A percentile compares a stretch with the other conserved stretches of the same genome.
Conservation (phyloP, 2,797 vertebrate genomes). For the Tapirus indicus region DNA sequence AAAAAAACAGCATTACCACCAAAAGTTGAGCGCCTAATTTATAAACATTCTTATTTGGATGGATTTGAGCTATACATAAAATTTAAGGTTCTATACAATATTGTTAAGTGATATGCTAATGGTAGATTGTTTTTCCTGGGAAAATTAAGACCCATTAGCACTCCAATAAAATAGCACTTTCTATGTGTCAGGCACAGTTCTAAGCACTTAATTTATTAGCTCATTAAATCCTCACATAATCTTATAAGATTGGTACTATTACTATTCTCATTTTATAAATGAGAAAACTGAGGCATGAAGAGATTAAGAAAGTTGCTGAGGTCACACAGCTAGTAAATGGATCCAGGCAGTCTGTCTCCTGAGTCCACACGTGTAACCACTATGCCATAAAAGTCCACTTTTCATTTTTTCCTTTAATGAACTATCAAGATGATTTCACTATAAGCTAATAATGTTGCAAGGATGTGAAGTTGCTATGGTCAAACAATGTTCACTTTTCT, state of each 20-base stretch:
- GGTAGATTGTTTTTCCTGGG: not conserved
- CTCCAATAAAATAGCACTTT: not conserved
- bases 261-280: conserved; percentile 28
- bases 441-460: not conserved
- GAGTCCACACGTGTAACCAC: not conserved
- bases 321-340: not conserved
- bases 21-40: conserved; percentile 21
- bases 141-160: not conserved
- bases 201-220: not conserved
- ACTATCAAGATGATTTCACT: not conserved
- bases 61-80: not conserved
- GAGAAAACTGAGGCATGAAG: not conserved
- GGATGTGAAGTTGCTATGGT: not conserved
- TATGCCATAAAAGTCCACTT: not conserved
- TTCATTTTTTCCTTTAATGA: not conserved
- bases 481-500: not conserved
- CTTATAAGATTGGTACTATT: not conserved
- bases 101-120: not conserved
- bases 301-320: not conserved
- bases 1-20: not conserved
- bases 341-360: not conserved
- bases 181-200: not conserved
- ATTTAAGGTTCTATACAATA: not conserved
- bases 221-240: not conserved
- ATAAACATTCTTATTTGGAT: conserved; percentile 38